phyloP scores from a whole-genome alignment of 2,113 vertebrate genomes.

The Asarcornis scutulata region DNA sequence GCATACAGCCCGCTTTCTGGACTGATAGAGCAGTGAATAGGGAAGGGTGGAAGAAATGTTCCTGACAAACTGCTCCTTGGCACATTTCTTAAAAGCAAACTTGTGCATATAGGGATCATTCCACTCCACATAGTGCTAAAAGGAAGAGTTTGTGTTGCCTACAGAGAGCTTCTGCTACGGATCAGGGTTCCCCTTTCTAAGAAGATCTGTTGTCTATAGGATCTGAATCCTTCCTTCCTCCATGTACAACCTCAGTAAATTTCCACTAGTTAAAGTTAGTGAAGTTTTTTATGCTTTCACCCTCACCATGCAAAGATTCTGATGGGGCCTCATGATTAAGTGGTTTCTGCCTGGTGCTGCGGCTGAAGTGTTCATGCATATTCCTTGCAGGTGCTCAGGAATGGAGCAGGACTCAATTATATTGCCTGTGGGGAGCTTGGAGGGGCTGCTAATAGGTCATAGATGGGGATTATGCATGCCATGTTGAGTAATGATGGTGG shows the following conservation, averaged over 20 bases:
- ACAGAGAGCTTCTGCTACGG: neutral
- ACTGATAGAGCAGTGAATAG: neutral
- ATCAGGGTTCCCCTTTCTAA: neutral
- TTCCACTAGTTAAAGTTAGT: neutral
- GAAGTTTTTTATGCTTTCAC: neutral
- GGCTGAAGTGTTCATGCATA: neutral
- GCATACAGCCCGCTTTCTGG: neutral
- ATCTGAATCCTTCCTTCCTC: neutral
- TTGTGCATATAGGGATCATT: neutral
- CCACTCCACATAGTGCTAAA: neutral
- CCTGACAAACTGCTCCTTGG: neutral
- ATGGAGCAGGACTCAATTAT: neutral
- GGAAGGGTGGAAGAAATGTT: neutral
- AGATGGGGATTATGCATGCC: neutral
- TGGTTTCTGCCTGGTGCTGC: neutral
- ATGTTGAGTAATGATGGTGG: neutral
- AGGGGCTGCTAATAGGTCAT: neutral
- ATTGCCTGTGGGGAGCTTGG: neutral
- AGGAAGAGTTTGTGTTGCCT: neutral
- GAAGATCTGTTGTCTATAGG: neutral
- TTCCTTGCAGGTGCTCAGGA: neutral
- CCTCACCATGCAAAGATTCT: neutral
- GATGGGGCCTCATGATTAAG: neutral
- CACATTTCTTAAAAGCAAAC: neutral
- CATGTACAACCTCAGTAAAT: neutral